Percentiles rank a stretch among this genome's conserved stretches.
Conservation (phyloP, 2,113 vertebrate genomes). For the Cephalopterus ornatus region DNA sequence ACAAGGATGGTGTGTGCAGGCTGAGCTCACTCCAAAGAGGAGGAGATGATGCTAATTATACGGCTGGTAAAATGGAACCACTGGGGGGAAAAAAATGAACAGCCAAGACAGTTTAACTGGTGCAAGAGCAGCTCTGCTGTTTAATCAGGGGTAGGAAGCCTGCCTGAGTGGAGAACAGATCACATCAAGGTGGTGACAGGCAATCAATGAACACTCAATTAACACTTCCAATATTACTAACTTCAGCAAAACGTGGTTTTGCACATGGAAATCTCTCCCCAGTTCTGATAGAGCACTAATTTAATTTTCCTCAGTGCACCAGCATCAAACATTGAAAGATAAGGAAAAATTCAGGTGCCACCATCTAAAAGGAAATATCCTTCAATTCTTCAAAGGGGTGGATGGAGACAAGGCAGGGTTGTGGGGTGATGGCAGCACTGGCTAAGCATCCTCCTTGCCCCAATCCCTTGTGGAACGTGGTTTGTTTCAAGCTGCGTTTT, state of each 20-base stretch:
- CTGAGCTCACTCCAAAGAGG: conserved; percentile 13
- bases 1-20: background rate
- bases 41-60: conserved; percentile 32
- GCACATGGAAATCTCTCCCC: conserved; percentile 12
- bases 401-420: background rate
- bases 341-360: background rate
- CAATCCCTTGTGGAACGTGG: rapidly evolving
- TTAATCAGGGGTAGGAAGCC: background rate
- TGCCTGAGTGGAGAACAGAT: background rate
- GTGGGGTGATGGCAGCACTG: background rate
- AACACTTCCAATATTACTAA: conserved; percentile 63
- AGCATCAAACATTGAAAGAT: background rate
- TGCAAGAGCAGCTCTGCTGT: background rate
- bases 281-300: background rate
- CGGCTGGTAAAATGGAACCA: conserved; percentile 16
- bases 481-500: background rate
- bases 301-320: background rate
- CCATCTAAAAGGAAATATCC: background rate
- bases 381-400: rapidly evolving
- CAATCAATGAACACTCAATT: conserved; percentile 71
- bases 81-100: background rate
- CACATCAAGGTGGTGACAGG: conserved; percentile 52
- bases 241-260: conserved; percentile 30
- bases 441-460: background rate
- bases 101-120: background rate